phyloP scores from a whole-genome alignment of 2,888 invertebrate genomes.

The Melinaea menophilus region DNA sequence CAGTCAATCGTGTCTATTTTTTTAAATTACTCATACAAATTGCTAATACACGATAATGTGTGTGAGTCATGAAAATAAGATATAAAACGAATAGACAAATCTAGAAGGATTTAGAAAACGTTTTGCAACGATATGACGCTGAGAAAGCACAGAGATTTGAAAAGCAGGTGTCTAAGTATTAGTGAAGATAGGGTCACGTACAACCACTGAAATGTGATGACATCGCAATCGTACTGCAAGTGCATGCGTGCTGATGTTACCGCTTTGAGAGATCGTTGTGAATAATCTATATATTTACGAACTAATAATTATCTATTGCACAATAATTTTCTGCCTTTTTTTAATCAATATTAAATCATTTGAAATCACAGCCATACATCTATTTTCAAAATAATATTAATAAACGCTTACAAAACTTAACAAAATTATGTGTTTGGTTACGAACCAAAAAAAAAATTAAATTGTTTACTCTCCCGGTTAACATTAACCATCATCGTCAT shows the following conservation, averaged over 20 bases:
- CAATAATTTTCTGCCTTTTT: too few species aligned
- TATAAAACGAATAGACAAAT: not conserved
- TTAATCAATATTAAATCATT: too few species aligned
- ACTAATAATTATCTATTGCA: conserved; percentile 21
- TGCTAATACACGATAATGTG: conserved; percentile 6
- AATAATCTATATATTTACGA: conserved; percentile 23
- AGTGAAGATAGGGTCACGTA: conserved; percentile 72
- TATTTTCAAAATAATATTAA: too few species aligned
- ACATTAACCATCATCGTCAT: conserved; percentile 53
- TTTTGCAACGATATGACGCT: conserved; percentile 8
- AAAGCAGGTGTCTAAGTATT: conserved; percentile 72
- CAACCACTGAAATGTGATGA: conserved; percentile 65
- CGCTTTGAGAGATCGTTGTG: conserved; percentile 35
- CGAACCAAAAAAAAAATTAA: conserved; percentile 15
- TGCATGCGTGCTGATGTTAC: conserved; percentile 50
- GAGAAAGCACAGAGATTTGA: conserved; percentile 42
- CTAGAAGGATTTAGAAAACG: conserved; percentile 7
- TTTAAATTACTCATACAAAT: conserved; percentile 14
- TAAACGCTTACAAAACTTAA: too few species aligned
- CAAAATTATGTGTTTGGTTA: too few species aligned
- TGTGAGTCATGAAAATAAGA: conserved; percentile 1
- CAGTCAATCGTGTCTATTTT: conserved; percentile 30
- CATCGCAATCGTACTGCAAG: conserved; percentile 63
- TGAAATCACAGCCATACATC: too few species aligned
- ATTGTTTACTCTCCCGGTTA: conserved; percentile 50